Percentiles rank a stretch among this genome's conserved stretches.
These are phyloP conservation scores for Xanthostigma xanthostigma DNA, from an alignment of 2,888 invertebrate species.

Conservation along the genomic window DNA sequence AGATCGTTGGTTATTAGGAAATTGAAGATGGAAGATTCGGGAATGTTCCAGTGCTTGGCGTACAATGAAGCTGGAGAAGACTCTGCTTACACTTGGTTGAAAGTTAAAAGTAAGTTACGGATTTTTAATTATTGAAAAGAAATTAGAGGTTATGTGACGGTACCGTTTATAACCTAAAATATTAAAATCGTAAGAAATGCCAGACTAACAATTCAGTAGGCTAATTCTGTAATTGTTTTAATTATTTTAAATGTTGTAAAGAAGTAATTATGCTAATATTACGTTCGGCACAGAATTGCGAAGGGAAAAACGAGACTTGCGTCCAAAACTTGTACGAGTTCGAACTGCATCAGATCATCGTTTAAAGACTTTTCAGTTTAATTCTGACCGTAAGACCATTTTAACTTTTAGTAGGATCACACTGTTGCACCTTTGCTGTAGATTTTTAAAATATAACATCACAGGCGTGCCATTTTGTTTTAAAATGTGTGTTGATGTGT, in stretches of 20 bases:
- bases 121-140: neutral
- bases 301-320: constrained; percentile 14
- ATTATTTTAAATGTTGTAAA: neutral
- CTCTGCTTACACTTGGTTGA: constrained; percentile 79
- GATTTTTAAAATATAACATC: too few relatives aligned
- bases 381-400: constrained; percentile 25
- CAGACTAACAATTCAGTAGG: too few relatives aligned
- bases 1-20: constrained; percentile 69
- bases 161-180: neutral
- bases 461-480: neutral
- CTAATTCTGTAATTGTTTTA: too few relatives aligned
- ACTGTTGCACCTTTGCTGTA: too few relatives aligned
- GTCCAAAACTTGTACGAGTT: constrained; percentile 23
- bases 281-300: constrained; percentile 6
- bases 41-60: constrained; percentile 91
- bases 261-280: neutral
- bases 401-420: constrained; percentile 6
- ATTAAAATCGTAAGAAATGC: neutral
- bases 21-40: constrained; percentile 71
- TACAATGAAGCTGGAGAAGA: constrained; percentile 82
- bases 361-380: constrained; percentile 26
- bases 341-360: constrained; percentile 25
- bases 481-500: neutral
- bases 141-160: neutral
- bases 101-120: constrained; percentile 78